A percentile compares a stretch with the other conserved stretches of the same genome.
Evolutionary conservation across 2,888 invertebrate genomes (phyloP).

Genomic region (Drosophila robusta): DNA sequence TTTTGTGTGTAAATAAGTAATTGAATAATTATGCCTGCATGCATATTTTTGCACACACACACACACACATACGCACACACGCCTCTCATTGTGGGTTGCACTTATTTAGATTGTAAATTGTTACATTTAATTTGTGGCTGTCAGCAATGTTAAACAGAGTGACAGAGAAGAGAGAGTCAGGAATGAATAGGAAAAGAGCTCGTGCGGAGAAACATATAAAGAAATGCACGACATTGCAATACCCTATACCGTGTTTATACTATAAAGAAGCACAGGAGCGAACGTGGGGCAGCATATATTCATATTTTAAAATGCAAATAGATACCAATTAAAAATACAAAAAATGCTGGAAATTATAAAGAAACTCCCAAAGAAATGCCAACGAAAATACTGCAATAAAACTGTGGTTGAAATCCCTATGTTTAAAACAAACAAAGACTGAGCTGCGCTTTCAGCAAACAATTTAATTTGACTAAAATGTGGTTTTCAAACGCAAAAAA

Average conservation of each 20-base stretch:
- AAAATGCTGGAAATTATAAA: too few species aligned
- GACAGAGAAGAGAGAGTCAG: not conserved
- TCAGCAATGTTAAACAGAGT: slow-evolving; percentile 3
- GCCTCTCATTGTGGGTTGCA: not conserved
- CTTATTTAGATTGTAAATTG: slow-evolving; percentile 42
- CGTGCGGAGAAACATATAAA: not conserved
- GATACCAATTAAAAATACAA: too few species aligned
- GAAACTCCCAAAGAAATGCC: too few species aligned
- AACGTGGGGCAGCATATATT: too few species aligned
- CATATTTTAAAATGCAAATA: too few species aligned
- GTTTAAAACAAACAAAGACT: too few species aligned
- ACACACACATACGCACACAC: not conserved
- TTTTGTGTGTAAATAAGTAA: slow-evolving; percentile 47
- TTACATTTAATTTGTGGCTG: slow-evolving; percentile 29
- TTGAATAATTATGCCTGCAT: slow-evolving; percentile 46
- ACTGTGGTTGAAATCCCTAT: too few species aligned
- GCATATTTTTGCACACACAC: slow-evolving; percentile 13
- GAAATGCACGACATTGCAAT: not conserved
- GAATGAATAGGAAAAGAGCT: not conserved
- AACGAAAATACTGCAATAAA: too few species aligned
- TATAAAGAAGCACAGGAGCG: too few species aligned
- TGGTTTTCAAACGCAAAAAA: too few species aligned
- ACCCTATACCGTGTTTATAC: too few species aligned
- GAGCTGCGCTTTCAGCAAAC: not conserved
- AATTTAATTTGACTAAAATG: not conserved